Evolutionary conservation across 1,140 invertebrate species (phyloP).

Genomic region (Cardiocondyla obscurior): DNA sequence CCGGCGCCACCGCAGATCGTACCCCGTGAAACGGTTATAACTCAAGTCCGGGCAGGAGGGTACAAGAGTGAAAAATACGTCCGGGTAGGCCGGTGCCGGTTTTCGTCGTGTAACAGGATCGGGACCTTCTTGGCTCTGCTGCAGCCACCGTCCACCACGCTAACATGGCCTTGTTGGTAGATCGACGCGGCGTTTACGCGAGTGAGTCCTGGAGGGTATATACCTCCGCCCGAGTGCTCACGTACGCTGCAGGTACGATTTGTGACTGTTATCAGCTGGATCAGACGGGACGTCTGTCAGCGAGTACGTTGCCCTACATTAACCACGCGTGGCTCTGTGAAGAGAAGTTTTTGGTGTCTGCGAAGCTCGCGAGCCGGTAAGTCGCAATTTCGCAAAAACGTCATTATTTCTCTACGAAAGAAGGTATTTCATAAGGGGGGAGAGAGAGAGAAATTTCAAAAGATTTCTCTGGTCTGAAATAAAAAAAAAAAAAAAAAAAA

Average conservation of each 20-base stretch:
- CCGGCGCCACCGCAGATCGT: too few species aligned
- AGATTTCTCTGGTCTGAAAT: too few species aligned
- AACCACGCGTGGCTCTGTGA: conserved; percentile 55
- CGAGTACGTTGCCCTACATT: conserved; percentile 57
- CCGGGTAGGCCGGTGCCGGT: neutral
- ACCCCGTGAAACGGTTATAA: too few species aligned
- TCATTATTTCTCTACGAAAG: neutral
- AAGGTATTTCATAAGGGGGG: neutral
- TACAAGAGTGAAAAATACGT: conserved; percentile 51
- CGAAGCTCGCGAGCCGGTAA: neutral
- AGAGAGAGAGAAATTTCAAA: too few species aligned
- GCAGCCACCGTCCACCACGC: conserved; percentile 48
- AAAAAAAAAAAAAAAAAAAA: too few species aligned
- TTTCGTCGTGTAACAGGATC: conserved; percentile 3
- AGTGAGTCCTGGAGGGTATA: neutral
- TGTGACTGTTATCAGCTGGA: conserved; percentile 33
- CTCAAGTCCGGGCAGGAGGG: too few species aligned
- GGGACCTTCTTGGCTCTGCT: neutral
- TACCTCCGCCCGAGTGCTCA: conserved; percentile 2
- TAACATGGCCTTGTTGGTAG: conserved; percentile 49
- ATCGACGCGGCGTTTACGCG: conserved; percentile 58
- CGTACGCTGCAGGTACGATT: conserved; percentile 37
- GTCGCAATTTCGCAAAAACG: neutral
- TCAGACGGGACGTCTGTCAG: neutral
- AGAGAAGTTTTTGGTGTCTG: conserved; percentile 3